Base-by-base conservation (phyloP, 1,140 invertebrate genomes). In the Drosophila rufa region DNA sequence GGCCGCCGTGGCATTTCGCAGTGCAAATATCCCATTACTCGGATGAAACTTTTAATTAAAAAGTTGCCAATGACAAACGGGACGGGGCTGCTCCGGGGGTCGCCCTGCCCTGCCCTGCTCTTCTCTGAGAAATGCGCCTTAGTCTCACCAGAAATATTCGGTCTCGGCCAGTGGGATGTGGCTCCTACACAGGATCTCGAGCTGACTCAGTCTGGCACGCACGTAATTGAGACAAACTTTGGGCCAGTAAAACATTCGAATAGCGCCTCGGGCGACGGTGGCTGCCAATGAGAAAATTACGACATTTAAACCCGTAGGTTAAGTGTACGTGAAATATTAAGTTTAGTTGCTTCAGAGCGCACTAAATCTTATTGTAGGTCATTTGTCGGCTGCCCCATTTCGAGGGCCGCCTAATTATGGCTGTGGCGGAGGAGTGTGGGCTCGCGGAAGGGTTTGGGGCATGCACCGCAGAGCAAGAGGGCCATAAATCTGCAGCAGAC, bases 21-120 rank as follows among this genome's bases (percentile, higher is more conserved):
- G 84, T 87, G 84, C 80, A 91, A 92, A 92, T 86, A 90, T 91
- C 87, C 81, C 85, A 90, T 90, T 90, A 90, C 85, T 85, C 71
- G 85, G 79, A 90, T 90, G 85, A 89, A 89, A 89, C 85, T 90
- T 90, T 90, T 90, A 90, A 90, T 90, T 90, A 90, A 90, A 90
- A 90, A 87, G 84, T 87, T 87, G 66, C 84, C 84, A 87, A 87
- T 87, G 85, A 87, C 80, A 89, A 89, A 84, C 80, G 73, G 66
- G 66, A 67, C n/a, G 64, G 27, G 66, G 77, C 40, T 51, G 56
- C 36, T 33, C 33, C 33, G 9, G 33, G 45, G 57, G 47, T 55
- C 64, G 14, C 38, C 36, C 25, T 11, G 30, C 50, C 50, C 27
- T 5, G 25, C 22, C 27, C 51, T 7, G 36, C 56, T 58, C 33